Evolutionary conservation across 1,140 invertebrate genomes (phyloP), one percentile per base, ranked within the genome.

Genomic region (Rhagoletis zephyria): DNA sequence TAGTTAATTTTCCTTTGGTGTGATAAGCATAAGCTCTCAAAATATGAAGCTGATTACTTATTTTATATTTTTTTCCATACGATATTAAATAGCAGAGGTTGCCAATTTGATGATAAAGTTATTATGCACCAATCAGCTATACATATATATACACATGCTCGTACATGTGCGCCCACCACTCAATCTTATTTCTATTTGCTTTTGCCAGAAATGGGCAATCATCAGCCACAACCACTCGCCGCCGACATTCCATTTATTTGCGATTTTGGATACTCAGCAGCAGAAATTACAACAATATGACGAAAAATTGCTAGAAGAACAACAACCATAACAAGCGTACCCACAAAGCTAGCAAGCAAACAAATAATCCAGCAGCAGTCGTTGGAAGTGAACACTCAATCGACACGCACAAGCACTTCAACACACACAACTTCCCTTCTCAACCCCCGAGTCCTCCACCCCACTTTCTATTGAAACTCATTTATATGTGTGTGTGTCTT

Each of bases 321-420:
- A 81, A 81, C 0, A 81, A 56, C n/a, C 19, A 19, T 7, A 56
- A 56, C 42, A 45, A 74, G 14, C 67, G 16, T 16, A 45, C 42
- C 10, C 40, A 45, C 40, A 81, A 19, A 12, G 1, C 16, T 63
- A 1, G 3, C 12, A 40, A 30, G 3, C 30, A 67, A 19, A 30
- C 48, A 56, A 81, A 81, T n/a, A n/a, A 0, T 14, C 0, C 4
- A 70, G 30, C 30, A 30, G 4, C 45, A 45, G 12, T 10, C 45
- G 70, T 74, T 56, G 48, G n/a, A 12, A 30, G 16, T 59, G 74
- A 81, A 3, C 51, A 56, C 45, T 56, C 45, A 81, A 81, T 56
- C 74, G n/a, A 56, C 74, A 74, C 42, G 67, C 67, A 42, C 65
- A 67, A 67, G 65, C 9, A 67, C 65, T 67, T 67, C 65, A 40